A percentile compares a stretch with the other conserved stretches of the same genome.
Conservation (phyloP, 2,888 invertebrate genomes). For the Disparrhopalites patrizii region DNA sequence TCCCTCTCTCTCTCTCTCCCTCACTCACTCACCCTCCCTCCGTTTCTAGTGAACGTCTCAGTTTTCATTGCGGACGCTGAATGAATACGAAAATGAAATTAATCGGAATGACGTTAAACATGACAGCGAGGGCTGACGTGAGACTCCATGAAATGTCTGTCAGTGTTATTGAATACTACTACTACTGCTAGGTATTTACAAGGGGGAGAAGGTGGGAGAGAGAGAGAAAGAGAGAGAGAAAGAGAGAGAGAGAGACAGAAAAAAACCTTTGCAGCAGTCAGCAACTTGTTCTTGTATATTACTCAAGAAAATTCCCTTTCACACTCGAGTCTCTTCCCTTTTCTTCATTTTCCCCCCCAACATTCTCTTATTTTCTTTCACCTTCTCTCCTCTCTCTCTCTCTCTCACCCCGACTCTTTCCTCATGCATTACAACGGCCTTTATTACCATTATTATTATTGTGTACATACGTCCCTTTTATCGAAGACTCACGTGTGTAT, state of each 20-base stretch:
- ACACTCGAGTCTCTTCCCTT: not conserved
- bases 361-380: no score
- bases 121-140: slow-evolving; percentile 38
- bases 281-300: not conserved
- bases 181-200: not conserved
- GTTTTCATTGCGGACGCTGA: slow-evolving; percentile 28
- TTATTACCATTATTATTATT: no score
- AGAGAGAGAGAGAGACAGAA: not conserved
- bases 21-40: not conserved
- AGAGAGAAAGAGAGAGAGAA: not conserved
- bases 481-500: no score
- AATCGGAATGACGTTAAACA: slow-evolving; percentile 46
- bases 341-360: not conserved
- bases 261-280: not conserved
- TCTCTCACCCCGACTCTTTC: no score
- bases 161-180: slow-evolving; percentile 36
- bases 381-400: no score
- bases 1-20: not conserved
- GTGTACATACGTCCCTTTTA: no score
- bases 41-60: slow-evolving; percentile 21
- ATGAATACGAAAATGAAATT: slow-evolving; percentile 40
- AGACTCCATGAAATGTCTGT: slow-evolving; percentile 40
- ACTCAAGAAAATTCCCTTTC: not conserved
- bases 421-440: no score
- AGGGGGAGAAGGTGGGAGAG: not conserved